Evolutionary conservation across 1,140 invertebrate species (phyloP).

Genomic region (Nixonia krombeini): DNA sequence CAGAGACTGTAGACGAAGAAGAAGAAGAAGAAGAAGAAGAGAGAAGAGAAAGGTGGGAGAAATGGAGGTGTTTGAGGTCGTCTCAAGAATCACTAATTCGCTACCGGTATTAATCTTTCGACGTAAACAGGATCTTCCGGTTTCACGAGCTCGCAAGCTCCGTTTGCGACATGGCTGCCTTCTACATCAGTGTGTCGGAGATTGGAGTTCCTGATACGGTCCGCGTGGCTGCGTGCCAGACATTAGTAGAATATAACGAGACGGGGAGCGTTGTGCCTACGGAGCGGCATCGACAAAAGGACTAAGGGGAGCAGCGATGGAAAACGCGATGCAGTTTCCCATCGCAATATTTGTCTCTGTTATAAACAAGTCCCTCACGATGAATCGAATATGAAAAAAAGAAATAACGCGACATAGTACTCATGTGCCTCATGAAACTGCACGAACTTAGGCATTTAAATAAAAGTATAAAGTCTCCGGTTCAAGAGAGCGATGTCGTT

Average conservation of each 20-base stretch:
- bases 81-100: slow-evolving; percentile 24
- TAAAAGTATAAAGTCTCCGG: too few relatives aligned
- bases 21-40: too few relatives aligned
- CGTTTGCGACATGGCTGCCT: slow-evolving; percentile 16
- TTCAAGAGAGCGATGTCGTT: too few relatives aligned
- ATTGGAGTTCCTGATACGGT: slow-evolving; percentile 44
- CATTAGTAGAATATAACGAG: slow-evolving; percentile 67
- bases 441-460: slow-evolving; percentile 13
- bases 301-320: slow-evolving; percentile 20
- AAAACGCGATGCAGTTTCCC: slow-evolving; percentile 3
- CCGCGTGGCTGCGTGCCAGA: slow-evolving; percentile 61
- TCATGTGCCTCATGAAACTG: slow-evolving; percentile 14
- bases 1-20: too few relatives aligned
- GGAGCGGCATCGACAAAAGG: background rate
- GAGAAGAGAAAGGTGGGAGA: too few relatives aligned
- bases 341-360: slow-evolving; percentile 22
- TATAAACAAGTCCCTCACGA: slow-evolving; percentile 19
- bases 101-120: slow-evolving; percentile 5
- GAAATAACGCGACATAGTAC: slow-evolving; percentile 18
- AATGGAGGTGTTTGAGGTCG: too few relatives aligned
- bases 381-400: slow-evolving; percentile 26
- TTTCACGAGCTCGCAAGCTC: slow-evolving; percentile 8
- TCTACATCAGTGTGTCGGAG: slow-evolving; percentile 41
- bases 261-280: slow-evolving; percentile 5
- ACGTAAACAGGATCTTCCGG: slow-evolving; percentile 31